phyloP scores from a whole-genome alignment of 35 echinoderm and acorn worm genomes.

The Diadema setosum region DNA sequence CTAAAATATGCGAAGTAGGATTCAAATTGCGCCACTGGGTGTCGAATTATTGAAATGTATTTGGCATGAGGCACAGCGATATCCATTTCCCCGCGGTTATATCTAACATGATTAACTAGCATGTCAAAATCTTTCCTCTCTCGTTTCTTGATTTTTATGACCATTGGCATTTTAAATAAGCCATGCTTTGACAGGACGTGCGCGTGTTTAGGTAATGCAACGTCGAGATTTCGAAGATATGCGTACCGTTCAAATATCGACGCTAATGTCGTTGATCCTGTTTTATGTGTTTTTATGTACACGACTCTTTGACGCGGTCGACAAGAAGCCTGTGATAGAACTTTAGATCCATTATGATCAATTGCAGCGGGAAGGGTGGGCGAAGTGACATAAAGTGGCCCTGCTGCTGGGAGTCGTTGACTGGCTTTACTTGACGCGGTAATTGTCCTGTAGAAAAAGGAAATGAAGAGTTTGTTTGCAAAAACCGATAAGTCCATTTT shows the following conservation, averaged over 20 bases:
- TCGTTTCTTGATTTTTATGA: background rate
- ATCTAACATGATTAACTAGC: constrained; percentile 42
- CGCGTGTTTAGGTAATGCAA: background rate
- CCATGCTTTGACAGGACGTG: background rate
- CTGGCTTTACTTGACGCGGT: no score
- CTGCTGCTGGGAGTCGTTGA: no score
- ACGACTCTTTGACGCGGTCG: background rate
- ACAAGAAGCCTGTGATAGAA: background rate
- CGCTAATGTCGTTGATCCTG: constrained; percentile 55
- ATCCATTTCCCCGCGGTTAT: constrained; percentile 38
- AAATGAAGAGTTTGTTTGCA: no score
- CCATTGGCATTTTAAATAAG: background rate
- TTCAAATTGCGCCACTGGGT: constrained; percentile 63
- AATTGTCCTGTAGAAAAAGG: no score
- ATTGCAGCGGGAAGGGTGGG: no score
- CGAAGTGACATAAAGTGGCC: no score
- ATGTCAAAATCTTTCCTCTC: constrained; percentile 19
- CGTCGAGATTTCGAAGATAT: constrained; percentile 37
- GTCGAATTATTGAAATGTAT: constrained; percentile 74
- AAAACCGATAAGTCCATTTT: no score
- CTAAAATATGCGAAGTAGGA: constrained; percentile 76
- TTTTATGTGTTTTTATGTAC: constrained; percentile 85
- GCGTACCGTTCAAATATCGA: constrained; percentile 60
- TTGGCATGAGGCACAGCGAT: constrained; percentile 30
- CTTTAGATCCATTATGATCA: no score